These are phyloP conservation scores for Athene cunicularia DNA, from an alignment of 2,113 vertebrate genomes.

Conservation along the genomic window DNA sequence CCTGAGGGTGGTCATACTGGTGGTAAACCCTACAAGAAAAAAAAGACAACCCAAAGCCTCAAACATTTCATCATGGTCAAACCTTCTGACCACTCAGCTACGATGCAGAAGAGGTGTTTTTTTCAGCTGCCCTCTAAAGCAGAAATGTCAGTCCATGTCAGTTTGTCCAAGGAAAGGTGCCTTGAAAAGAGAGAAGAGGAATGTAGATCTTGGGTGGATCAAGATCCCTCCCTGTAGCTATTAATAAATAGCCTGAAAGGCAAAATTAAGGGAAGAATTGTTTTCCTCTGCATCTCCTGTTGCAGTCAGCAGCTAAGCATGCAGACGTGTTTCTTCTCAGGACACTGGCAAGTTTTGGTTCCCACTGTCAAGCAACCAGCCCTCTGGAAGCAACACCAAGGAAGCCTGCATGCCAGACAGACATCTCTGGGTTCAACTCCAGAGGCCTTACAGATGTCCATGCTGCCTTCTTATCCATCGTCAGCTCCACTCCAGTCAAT, in stretches of 20 bases:
- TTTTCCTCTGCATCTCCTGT: neutral
- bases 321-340: neutral
- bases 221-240: neutral
- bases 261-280: neutral
- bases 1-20: neutral
- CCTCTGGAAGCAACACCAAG: neutral
- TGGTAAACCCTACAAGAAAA: neutral
- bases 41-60: neutral
- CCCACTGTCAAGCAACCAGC: accelerated
- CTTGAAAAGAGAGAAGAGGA: neutral
- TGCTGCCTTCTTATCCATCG: accelerated
- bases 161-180: neutral
- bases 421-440: neutral
- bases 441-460: neutral
- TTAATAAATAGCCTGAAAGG: neutral
- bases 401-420: neutral
- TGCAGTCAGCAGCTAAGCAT: neutral
- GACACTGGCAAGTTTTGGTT: neutral
- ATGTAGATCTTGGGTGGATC: neutral
- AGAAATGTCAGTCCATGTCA: neutral
- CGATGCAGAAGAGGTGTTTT: neutral
- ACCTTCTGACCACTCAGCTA: neutral
- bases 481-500: neutral
- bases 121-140: neutral
- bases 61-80: neutral